Evolutionary conservation across 2,113 vertebrate species (phyloP), one percentile per base, ranked within the genome.

Genomic region (Scartelaos histophorus): DNA sequence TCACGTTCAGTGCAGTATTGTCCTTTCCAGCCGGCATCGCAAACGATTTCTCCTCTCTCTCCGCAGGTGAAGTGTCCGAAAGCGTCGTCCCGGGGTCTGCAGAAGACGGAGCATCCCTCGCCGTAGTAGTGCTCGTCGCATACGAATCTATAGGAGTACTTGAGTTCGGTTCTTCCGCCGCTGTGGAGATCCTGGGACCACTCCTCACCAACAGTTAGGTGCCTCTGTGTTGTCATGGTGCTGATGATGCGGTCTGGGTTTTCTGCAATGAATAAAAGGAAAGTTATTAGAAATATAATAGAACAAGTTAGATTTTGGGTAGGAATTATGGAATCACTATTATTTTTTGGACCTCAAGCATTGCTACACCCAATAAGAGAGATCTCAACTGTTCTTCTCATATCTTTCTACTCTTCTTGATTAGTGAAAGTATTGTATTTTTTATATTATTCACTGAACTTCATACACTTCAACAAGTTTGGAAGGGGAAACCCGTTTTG

Each of bases 51-150:
- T 0, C 98, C 98, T 16, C 96, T 94, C 79, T 98, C 97, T 25
- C 96, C 97, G 0, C 98, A 99, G 74, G 96, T 98, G 93, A 99
- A 99, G 90, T 99, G 98, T 13, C 98, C 98, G 24, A 99, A 99
- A 12, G 96, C 95, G 17, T 99, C 97, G 0, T 99, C 97, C 7
- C 97, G 84, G 7, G 98, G 96, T 0, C 98, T 95, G 86, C 98
- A 99, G 91, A 99, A 98, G 64, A 97, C 97, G 0, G 98, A 93
- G 82, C 92, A 99, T 11, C 98, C 97, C 56, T 99, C 97, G 19
- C 98, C 98, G 0, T 98, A 98, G 90, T 99, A 99, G 83, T 99
- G 96, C 85, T 99, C 98, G 0, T 99, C 98, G 0, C 98, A 99
- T 66, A 99, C 95, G 0, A 99, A 98, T 68, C 98, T 95, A 80